Percentiles rank a stretch among this genome's conserved stretches.
These are phyloP conservation scores for Neelides folsomi DNA, from an alignment of 2,888 invertebrate genomes.

Conservation along the genomic window DNA sequence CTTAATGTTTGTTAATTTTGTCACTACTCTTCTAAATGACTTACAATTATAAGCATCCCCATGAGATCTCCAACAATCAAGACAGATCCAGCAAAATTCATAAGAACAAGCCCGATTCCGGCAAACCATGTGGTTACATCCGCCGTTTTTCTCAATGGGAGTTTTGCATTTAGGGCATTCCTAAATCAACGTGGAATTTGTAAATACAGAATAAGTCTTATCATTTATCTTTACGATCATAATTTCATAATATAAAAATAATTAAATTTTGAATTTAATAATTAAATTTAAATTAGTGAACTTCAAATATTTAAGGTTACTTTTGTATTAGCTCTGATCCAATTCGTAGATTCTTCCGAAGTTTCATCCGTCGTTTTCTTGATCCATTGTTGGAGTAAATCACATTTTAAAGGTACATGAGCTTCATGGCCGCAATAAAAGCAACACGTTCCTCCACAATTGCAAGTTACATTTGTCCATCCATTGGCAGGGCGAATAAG, in stretches of 20 bases:
- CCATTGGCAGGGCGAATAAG: slow-evolving; percentile 70
- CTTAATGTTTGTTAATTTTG: not conserved
- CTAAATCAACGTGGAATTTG: slow-evolving; percentile 25
- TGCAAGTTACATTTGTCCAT: slow-evolving; percentile 46
- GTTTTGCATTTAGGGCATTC: slow-evolving; percentile 48
- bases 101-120: slow-evolving; percentile 44
- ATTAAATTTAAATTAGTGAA: not conserved
- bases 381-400: slow-evolving; percentile 44
- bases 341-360: slow-evolving; percentile 44
- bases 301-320: not conserved
- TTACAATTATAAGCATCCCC: slow-evolving; percentile 48
- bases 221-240: no score
- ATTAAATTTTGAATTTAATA: not conserved
- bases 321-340: slow-evolving; percentile 50
- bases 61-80: slow-evolving; percentile 49
- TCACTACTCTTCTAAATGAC: slow-evolving; percentile 38
- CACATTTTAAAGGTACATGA: slow-evolving; percentile 48
- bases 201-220: slow-evolving; percentile 7
- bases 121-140: slow-evolving; percentile 51
- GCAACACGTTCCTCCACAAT: slow-evolving; percentile 44
- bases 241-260: no score
- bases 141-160: slow-evolving; percentile 41
- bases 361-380: slow-evolving; percentile 50
- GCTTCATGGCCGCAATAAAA: slow-evolving; percentile 42
- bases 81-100: slow-evolving; percentile 50